These are phyloP conservation scores for Drosophila hydei DNA, from an alignment of 1,140 invertebrate genomes.

Conservation along the genomic window DNA sequence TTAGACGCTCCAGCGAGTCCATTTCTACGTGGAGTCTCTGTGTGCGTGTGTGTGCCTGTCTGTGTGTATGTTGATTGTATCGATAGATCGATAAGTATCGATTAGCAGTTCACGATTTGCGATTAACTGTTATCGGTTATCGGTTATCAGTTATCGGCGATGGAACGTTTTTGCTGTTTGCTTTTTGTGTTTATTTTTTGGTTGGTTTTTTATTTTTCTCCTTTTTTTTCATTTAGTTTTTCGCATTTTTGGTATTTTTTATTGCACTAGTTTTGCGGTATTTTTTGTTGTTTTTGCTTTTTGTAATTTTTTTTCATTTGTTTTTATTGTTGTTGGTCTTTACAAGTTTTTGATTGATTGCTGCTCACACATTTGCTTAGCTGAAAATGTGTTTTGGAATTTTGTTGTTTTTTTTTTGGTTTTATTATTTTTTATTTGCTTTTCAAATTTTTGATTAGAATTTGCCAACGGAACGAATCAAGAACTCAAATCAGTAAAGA, in stretches of 20 bases:
- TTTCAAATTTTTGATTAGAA: constrained; percentile 13
- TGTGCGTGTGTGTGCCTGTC: neutral
- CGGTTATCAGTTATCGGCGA: neutral
- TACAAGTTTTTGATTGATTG: constrained; percentile 30
- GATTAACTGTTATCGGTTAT: constrained; percentile 24
- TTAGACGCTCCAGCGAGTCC: constrained; percentile 91
- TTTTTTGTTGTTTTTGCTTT: constrained; percentile 16
- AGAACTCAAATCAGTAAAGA: constrained; percentile 4
- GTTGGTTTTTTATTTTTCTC: constrained; percentile 11
- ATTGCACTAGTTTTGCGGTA: constrained; percentile 10
- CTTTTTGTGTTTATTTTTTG: constrained; percentile 1
- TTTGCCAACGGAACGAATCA: constrained; percentile 55
- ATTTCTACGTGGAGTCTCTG: constrained; percentile 83
- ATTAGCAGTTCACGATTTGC: constrained; percentile 3
- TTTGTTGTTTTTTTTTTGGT: neutral
- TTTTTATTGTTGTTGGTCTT: constrained; percentile 48
- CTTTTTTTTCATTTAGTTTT: constrained; percentile 21
- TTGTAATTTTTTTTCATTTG: constrained; percentile 23
- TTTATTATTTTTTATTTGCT: neutral
- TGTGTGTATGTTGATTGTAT: constrained; percentile 1
- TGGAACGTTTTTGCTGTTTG: constrained; percentile 1
- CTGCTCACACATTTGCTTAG: constrained; percentile 64
- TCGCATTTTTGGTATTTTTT: constrained; percentile 16
- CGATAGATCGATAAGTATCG: constrained; percentile 23
- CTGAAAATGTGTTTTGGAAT: constrained; percentile 39